Base-by-base conservation (phyloP, 92 coral and sea anemone genomes). In the Pocillopora grandis region DNA sequence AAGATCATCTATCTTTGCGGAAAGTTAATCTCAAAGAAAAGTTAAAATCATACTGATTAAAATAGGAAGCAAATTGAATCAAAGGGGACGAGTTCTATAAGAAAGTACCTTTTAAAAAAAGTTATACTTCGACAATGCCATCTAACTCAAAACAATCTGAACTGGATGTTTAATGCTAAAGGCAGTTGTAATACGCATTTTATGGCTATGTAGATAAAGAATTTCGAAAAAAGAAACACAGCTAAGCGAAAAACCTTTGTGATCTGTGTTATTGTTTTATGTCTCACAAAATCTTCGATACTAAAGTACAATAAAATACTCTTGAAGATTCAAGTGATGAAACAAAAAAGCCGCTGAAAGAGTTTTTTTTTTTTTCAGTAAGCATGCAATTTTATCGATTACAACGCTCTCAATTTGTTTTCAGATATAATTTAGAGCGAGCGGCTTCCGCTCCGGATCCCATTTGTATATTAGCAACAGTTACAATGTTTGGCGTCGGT, bases 391-490 rank as follows among this genome's bases (percentile, higher is more conserved):
- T 1, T 70, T 16, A 69, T 52, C 36, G 73, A 33, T 23, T 14
- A 35, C 27, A 31, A 42, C 55, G 55, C 72, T 68, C 17, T 68
- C 17, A 68, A 35, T 35, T 27, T 33, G 52, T 68, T 48, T 68
- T 68, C 2, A 19, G 57, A 37, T 6, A 70, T 7, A 3, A 42
- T 42, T 42, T 42, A 3, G 33, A 70, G 21, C 75, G 57, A 2
- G 18, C 52, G 4, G 23, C 42, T 36, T 36, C 70, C 57, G 57
- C 42, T 15, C 57, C 36, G 75, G 27, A 70, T 35, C 36, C 9
- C 75, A 70, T 37, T 70, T 70, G 75, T 12, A 36, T n/a, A 36
- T 12, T 70, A 49, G 75, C 75, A 37, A 70, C 57, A 70, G 20
- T 70, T 70, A 68, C 72, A 68, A 68, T 21, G 27, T 68, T 68